Evolutionary conservation across 1,140 invertebrate species (phyloP), one percentile per base, ranked within the genome.

Genomic region (Cyclargus thomasi): DNA sequence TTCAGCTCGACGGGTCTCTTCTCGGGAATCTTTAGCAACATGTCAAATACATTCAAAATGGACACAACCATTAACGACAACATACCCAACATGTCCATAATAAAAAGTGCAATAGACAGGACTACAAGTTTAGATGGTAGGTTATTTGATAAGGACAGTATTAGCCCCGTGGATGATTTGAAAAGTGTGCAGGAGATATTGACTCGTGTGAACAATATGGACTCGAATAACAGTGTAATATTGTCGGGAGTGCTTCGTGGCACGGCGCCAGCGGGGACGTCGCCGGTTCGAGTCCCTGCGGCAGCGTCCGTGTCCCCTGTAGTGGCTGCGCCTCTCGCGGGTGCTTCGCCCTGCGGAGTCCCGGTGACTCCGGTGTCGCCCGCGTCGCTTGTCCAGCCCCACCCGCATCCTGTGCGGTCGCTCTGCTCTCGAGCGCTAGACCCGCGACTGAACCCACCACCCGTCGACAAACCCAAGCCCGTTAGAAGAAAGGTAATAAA

Each of bases 21-120:
- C 73, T 89, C 88, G 0, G 90, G 85, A 5, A 89, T 88, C 29
- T 91, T 90, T 72, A 87, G 79, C 67, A 89, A 85, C 63, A 85
- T 90, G 77, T 76, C 83, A 14, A 78, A 83, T 53, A 76, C 82
- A 17, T 82, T 80, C 65, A 84, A 81, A 53, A 62, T 77, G 72
- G 83, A 85, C 68, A 76, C 63, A 53, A 64, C 78, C 0, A 81
- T 85, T 62, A 86, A 86, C 62, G 85, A 90, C 63, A 85, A 83
- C 67, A 84, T 90, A 70, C 90, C 90, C n/a, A 87, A 88, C 74
- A 82, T 90, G 77, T 85, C 88, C n/a, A 78, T 90, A 73, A 91
- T 91, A 72, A 90, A 91, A 70, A 91, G 86, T 85, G 88, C 90
- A 73, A 91, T 91, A 80, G 86, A 90, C 76, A 86, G 83, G 82